Percentiles rank a stretch among this genome's conserved stretches.
Evolutionary conservation across 2,888 invertebrate genomes (phyloP).

Genomic region (Hemicrepidius hirtus): DNA sequence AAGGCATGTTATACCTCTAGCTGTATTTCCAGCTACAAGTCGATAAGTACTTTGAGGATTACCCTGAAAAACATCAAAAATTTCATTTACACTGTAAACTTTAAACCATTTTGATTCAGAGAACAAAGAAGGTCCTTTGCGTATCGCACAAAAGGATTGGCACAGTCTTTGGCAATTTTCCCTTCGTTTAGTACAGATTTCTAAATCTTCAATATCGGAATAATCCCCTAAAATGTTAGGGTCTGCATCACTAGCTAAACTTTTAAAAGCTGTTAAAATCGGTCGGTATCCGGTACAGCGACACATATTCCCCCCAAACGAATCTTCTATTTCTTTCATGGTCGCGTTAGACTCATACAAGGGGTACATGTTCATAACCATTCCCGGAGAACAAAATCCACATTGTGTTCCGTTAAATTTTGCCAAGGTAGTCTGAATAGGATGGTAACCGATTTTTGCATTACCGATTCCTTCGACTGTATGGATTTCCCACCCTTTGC

Average conservation of each 20-base stretch:
- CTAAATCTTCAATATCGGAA: constrained; percentile 71
- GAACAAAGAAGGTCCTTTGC: no score
- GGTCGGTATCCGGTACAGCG: constrained; percentile 82
- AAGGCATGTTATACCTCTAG: no score
- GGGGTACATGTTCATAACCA: constrained; percentile 85
- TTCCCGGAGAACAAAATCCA: constrained; percentile 84
- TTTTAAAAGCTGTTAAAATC: constrained; percentile 79
- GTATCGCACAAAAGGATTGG: no score
- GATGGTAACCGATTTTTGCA: constrained; percentile 77
- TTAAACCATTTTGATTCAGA: constrained; percentile 76
- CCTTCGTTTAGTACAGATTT: background rate
- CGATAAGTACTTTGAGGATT: constrained; percentile 73
- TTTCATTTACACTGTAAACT: constrained; percentile 73
- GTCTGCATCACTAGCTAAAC: constrained; percentile 70
- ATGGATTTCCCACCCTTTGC: constrained; percentile 79
- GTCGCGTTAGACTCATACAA: constrained; percentile 71
- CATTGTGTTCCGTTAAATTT: constrained; percentile 80
- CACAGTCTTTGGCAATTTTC: background rate
- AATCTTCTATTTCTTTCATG: constrained; percentile 79
- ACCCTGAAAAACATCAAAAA: constrained; percentile 74
- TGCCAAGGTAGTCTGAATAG: constrained; percentile 77
- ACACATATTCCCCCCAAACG: constrained; percentile 83
- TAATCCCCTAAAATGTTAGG: constrained; percentile 63
- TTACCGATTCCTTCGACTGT: constrained; percentile 84
- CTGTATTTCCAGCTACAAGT: constrained; percentile 84